Conservation (phyloP, 1,140 invertebrate genomes). For the Mylabris phalerata region DNA sequence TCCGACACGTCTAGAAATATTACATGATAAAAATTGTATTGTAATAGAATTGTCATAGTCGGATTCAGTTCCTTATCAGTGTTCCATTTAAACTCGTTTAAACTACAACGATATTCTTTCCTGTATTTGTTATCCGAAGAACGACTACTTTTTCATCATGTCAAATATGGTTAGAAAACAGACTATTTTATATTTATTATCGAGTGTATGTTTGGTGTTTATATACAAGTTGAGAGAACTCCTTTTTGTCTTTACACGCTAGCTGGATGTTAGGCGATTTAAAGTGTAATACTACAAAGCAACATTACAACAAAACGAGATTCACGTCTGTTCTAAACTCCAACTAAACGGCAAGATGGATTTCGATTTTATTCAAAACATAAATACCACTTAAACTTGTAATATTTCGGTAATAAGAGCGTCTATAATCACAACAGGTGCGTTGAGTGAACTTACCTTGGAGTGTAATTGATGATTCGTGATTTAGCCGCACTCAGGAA, state of each 20-base stretch:
- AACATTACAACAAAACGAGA: too few species aligned
- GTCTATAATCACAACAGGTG: too few species aligned
- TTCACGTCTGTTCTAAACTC: too few species aligned
- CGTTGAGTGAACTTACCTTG: too few species aligned
- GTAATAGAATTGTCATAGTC: conserved; percentile 10
- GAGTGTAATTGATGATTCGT: too few species aligned
- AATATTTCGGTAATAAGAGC: too few species aligned
- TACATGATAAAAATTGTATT: conserved; percentile 13
- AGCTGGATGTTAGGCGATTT: too few species aligned
- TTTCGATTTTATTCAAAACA: too few species aligned
- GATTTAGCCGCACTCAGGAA: too few species aligned
- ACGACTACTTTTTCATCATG: conserved; percentile 11
- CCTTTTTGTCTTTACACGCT: conserved; percentile 6
- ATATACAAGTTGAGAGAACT: conserved; percentile 6
- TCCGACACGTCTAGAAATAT: conserved; percentile 15
- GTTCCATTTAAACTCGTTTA: conserved; percentile 14
- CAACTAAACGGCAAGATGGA: too few species aligned
- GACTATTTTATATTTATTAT: conserved; percentile 10
- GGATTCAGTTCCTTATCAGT: conserved; percentile 7
- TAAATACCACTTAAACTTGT: too few species aligned
- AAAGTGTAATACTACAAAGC: too few species aligned
- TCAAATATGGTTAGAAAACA: conserved; percentile 1
- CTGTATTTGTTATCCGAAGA: background rate
- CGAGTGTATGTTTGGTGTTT: conserved; percentile 9
- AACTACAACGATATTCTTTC: background rate